Evolutionary conservation across 1,140 invertebrate species (phyloP).

Genomic region (Goniozus legneri): DNA sequence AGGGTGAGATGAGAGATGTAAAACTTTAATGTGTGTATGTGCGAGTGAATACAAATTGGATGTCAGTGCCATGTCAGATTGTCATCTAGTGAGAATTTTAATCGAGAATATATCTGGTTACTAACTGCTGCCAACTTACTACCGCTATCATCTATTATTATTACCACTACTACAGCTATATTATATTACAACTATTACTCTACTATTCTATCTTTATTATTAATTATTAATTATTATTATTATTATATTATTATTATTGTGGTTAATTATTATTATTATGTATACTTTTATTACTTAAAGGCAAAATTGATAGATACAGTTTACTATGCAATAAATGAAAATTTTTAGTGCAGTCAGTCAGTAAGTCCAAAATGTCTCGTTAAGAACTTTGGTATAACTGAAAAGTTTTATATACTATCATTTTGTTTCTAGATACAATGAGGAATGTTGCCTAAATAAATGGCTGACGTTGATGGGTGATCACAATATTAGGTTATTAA

Average conservation of each 20-base stretch:
- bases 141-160: constrained; percentile 48
- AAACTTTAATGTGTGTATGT: constrained; percentile 25
- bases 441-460: constrained; percentile 40
- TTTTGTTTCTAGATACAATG: constrained; percentile 36
- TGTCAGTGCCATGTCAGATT: constrained; percentile 50
- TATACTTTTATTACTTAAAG: constrained; percentile 8
- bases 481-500: constrained; percentile 54
- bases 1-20: constrained; percentile 14
- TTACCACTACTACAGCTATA: constrained; percentile 35
- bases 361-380: constrained; percentile 31
- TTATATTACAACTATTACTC: no score
- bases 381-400: constrained; percentile 18
- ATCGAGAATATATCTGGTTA: constrained; percentile 43
- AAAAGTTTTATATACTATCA: constrained; percentile 34
- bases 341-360: constrained; percentile 47
- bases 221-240: constrained; percentile 32
- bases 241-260: constrained; percentile 1
- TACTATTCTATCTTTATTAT: constrained; percentile 47
- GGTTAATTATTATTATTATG: not conserved
- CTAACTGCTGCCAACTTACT: constrained; percentile 51
- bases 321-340: constrained; percentile 34
- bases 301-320: not conserved
- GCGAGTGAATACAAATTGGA: constrained; percentile 33
- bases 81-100: constrained; percentile 43
- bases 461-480: constrained; percentile 54